Conservation (phyloP, 2,888 invertebrate genomes). For the Dendrolimus houi region DNA sequence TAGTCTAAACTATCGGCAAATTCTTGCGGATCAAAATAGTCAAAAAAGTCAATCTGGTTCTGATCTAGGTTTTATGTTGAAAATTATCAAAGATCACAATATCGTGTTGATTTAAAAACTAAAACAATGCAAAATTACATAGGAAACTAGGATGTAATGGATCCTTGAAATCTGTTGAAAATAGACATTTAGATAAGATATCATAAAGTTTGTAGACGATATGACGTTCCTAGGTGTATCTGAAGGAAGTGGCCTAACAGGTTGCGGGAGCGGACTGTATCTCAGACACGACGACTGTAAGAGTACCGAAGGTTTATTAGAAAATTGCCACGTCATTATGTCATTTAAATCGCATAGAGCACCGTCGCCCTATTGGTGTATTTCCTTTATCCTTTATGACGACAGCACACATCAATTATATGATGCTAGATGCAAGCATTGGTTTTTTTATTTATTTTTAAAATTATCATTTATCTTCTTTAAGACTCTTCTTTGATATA, state of each 20-base stretch:
- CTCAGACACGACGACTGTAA: slow-evolving; percentile 63
- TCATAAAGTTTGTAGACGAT: slow-evolving; percentile 7
- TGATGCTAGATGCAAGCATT: slow-evolving; percentile 37
- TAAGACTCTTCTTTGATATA: not conserved
- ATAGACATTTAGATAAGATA: too few species aligned
- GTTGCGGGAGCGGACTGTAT: slow-evolving; percentile 55
- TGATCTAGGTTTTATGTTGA: too few species aligned
- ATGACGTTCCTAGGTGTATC: slow-evolving; percentile 43
- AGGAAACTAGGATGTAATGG: too few species aligned
- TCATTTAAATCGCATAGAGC: slow-evolving; percentile 77
- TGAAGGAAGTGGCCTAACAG: slow-evolving; percentile 68
- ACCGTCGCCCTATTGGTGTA: slow-evolving; percentile 73
- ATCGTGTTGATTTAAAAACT: too few species aligned
- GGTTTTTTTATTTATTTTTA: slow-evolving; percentile 2
- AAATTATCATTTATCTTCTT: not conserved
- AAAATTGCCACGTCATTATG: slow-evolving; percentile 76
- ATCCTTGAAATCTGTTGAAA: too few species aligned
- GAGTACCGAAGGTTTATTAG: slow-evolving; percentile 75
- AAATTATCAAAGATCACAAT: too few species aligned
- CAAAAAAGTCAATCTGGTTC: too few species aligned
- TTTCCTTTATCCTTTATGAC: slow-evolving; percentile 75
- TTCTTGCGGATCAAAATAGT: too few species aligned
- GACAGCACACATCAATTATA: slow-evolving; percentile 71
- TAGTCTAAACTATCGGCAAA: too few species aligned
- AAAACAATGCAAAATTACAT: too few species aligned